These are phyloP conservation scores for Oppia nitens DNA, from an alignment of 1,140 invertebrate genomes.

Conservation along the genomic window DNA sequence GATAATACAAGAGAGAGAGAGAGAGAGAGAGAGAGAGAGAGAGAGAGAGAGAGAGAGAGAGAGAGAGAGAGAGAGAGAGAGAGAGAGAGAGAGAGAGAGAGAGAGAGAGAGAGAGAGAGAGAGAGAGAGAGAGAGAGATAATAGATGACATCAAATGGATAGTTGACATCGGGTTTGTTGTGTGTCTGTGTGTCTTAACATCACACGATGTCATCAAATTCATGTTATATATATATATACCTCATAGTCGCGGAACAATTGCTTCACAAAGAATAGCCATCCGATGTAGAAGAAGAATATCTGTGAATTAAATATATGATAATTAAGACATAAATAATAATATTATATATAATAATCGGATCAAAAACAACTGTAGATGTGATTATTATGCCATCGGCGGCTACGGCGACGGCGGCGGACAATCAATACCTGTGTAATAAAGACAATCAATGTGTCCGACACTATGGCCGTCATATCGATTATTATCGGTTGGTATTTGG, in stretches of 20 bases:
- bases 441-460: conserved; percentile 1
- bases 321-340: neutral
- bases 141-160: conserved; percentile 9
- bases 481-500: neutral
- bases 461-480: neutral
- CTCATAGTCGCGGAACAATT: conserved; percentile 96
- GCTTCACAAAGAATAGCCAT: conserved; percentile 97
- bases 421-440: conserved; percentile 11
- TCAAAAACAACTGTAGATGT: neutral
- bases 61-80: too few species aligned
- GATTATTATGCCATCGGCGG: too few species aligned
- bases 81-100: too few species aligned
- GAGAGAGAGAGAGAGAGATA: too few species aligned
- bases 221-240: too few species aligned
- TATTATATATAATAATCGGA: neutral
- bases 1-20: too few species aligned
- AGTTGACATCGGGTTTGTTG: conserved; percentile 14
- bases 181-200: too few species aligned
- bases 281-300: conserved; percentile 85
- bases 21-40: too few species aligned
- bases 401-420: too few species aligned
- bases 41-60: too few species aligned
- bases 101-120: neutral
- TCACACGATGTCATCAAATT: too few species aligned
- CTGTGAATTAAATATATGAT: conserved; percentile 39